Conservation (phyloP, 1,140 invertebrate species). For the Drosophila tsacasi region DNA sequence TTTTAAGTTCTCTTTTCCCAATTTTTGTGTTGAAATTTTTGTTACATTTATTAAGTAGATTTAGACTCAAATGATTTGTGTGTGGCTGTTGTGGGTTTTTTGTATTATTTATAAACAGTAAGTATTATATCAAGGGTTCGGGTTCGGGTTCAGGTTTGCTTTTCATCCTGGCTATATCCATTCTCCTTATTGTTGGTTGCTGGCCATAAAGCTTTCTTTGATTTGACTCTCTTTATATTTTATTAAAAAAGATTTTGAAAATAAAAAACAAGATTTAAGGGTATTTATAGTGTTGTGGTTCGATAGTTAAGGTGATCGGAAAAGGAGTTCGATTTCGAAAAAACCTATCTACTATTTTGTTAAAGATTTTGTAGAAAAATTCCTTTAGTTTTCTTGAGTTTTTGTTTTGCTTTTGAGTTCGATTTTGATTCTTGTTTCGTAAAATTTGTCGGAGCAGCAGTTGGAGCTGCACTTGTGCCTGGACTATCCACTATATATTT, state of each 20-base stretch:
- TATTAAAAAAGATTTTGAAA: conserved; percentile 31
- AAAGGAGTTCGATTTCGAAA: conserved; percentile 31
- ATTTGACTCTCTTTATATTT: conserved; percentile 20
- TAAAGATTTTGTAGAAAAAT: conserved; percentile 54
- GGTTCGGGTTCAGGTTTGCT: conserved; percentile 27
- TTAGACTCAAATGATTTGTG: conserved; percentile 62
- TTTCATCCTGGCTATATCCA: conserved; percentile 33
- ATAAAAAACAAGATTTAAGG: conserved; percentile 30
- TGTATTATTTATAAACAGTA: conserved; percentile 57
- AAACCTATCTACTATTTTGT: conserved; percentile 42
- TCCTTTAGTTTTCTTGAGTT: conserved; percentile 21
- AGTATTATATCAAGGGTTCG: conserved; percentile 40
- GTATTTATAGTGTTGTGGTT: conserved; percentile 28
- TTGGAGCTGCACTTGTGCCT: conserved; percentile 49
- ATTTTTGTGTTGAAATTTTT: conserved; percentile 34
- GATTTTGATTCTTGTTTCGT: conserved; percentile 57
- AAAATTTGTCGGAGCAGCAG: conserved; percentile 43
- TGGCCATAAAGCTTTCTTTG: conserved; percentile 61
- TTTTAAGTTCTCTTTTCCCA: conserved; percentile 29
- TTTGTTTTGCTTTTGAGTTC: conserved; percentile 37
- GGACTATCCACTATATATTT: conserved; percentile 51
- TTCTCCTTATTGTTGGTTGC: conserved; percentile 48
- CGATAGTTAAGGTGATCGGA: conserved; percentile 26
- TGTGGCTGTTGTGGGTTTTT: conserved; percentile 11
- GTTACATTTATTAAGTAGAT: conserved; percentile 66